Percentiles rank a stretch among this genome's conserved stretches.
Evolutionary conservation across 1,140 invertebrate species (phyloP).

Genomic region (Leptonema lineaticorne): DNA sequence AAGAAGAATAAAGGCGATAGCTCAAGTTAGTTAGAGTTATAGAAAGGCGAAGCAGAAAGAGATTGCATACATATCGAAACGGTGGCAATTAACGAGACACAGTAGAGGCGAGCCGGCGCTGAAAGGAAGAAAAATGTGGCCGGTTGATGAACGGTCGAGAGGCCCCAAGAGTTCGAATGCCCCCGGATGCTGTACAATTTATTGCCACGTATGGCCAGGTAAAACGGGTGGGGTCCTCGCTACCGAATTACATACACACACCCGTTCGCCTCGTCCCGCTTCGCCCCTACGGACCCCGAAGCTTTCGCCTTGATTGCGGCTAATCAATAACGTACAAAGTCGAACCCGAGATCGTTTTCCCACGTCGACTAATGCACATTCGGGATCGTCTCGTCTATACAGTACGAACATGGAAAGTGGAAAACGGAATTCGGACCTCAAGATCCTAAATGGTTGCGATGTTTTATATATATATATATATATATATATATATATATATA

Average conservation of each 20-base stretch:
- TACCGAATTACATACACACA: constrained; percentile 16
- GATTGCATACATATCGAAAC: constrained; percentile 1
- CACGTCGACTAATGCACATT: neutral
- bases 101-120: constrained; percentile 30
- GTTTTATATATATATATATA: neutral
- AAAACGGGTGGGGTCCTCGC: constrained; percentile 1
- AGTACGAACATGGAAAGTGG: too few species aligned
- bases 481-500: neutral
- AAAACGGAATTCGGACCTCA: neutral
- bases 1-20: too few species aligned
- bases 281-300: too few species aligned
- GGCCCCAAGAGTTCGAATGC: constrained; percentile 26
- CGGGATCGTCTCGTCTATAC: neutral
- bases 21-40: neutral
- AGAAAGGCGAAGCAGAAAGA: too few species aligned
- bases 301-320: constrained; percentile 1
- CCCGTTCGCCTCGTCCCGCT: too few species aligned
- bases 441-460: neutral
- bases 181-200: constrained; percentile 29
- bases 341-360: neutral
- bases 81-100: constrained; percentile 31
- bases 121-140: constrained; percentile 35
- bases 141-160: constrained; percentile 32
- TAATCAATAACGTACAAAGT: neutral
- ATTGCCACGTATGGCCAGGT: constrained; percentile 24